A percentile compares a stretch with the other conserved stretches of the same genome.
These are phyloP conservation scores for Periparus ater DNA, from an alignment of 2,797 vertebrate species.

Conservation along the genomic window DNA sequence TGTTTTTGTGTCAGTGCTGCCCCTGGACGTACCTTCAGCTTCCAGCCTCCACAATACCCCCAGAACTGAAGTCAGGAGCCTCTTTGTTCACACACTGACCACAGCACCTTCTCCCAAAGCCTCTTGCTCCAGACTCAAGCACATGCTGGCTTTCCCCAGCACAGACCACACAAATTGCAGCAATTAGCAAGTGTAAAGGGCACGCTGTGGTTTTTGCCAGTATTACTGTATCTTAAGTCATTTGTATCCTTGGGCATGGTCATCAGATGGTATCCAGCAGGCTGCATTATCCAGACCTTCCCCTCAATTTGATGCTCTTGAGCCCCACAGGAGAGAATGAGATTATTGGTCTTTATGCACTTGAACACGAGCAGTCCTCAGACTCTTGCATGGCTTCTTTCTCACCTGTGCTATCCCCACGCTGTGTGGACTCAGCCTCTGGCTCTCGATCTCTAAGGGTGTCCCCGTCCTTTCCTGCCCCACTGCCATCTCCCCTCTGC, in stretches of 20 bases:
- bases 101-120: background rate
- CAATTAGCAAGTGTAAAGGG: slow-evolving; percentile 43
- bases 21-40: background rate
- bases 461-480: background rate
- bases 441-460: accelerated
- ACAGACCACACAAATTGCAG: slow-evolving; percentile 34
- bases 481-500: background rate
- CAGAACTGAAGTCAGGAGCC: background rate
- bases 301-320: background rate
- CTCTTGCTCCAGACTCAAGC: background rate
- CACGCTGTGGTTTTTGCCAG: background rate
- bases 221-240: slow-evolving; percentile 5
- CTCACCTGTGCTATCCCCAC: background rate
- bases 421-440: background rate
- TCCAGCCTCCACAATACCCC: background rate
- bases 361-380: background rate
- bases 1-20: background rate
- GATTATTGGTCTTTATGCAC: background rate
- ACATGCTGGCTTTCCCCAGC: background rate
- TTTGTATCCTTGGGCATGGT: background rate
- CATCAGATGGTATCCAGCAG: background rate
- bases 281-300: background rate
- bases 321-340: background rate
- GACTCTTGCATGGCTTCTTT: background rate
- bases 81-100: background rate